A percentile compares a stretch with the other conserved stretches of the same genome.
phyloP scores from a whole-genome alignment of 2,797 vertebrate genomes.

The Momotus momota region DNA sequence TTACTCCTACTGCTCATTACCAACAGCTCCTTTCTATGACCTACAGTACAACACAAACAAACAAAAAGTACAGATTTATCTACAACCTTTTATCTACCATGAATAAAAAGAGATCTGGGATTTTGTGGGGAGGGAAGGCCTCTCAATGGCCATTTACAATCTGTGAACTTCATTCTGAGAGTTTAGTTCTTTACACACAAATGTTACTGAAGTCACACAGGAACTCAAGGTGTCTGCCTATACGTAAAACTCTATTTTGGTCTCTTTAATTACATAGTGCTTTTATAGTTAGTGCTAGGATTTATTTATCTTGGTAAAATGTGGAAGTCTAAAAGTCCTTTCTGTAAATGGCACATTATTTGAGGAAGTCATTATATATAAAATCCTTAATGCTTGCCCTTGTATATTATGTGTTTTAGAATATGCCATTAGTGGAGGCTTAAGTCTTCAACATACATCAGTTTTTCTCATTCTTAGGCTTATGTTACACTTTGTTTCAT shows the following conservation, averaged over 20 bases:
- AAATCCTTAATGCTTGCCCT: background rate
- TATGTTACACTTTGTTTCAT: background rate
- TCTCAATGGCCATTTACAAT: background rate
- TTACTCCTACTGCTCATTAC: background rate
- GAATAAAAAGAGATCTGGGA: background rate
- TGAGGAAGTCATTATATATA: background rate
- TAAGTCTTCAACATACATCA: background rate
- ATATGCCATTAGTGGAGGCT: background rate
- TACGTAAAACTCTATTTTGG: background rate
- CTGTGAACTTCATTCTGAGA: background rate
- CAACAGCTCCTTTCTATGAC: background rate
- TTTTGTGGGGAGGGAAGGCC: accelerated
- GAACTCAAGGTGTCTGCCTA: background rate
- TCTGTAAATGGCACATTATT: background rate
- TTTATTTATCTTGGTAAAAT: background rate
- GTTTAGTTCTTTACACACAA: background rate
- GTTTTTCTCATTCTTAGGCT: background rate
- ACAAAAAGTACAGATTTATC: background rate
- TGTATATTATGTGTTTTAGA: background rate
- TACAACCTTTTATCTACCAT: background rate
- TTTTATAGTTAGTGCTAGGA: background rate
- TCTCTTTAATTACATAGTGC: background rate
- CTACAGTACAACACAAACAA: background rate
- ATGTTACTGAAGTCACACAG: background rate
- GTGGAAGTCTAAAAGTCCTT: background rate